phyloP scores from a whole-genome alignment of 2,888 invertebrate species.

The Dynastes tityus region DNA sequence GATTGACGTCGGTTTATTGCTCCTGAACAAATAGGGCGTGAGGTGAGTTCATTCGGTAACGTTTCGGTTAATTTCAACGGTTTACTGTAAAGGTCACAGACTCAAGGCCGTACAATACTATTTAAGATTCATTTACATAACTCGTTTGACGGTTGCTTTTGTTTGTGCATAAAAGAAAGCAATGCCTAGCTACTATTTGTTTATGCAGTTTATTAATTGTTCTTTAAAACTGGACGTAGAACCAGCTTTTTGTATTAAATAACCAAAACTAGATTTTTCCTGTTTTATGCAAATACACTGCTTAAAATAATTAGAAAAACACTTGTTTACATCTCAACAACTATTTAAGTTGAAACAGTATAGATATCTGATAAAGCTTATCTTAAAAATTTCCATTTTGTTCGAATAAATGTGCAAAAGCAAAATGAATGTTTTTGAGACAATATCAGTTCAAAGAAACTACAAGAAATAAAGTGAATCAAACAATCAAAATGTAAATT shows the following conservation, averaged over 20 bases:
- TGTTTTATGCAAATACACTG: too few relatives aligned
- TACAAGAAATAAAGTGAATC: too few relatives aligned
- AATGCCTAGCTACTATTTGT: neutral
- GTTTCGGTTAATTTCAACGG: slow-evolving; percentile 47
- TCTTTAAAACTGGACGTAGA: neutral
- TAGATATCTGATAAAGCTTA: too few relatives aligned
- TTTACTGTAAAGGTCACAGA: slow-evolving; percentile 43
- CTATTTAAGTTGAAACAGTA: too few relatives aligned
- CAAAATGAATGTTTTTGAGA: too few relatives aligned
- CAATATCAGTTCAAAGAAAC: too few relatives aligned
- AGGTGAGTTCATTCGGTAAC: slow-evolving; percentile 34
- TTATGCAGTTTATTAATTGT: neutral
- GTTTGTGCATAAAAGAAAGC: slow-evolving; percentile 17
- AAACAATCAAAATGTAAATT: too few relatives aligned
- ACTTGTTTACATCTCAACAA: too few relatives aligned
- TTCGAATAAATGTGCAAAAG: too few relatives aligned
- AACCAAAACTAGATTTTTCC: too few relatives aligned
- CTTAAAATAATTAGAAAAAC: too few relatives aligned
- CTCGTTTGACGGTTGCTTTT: slow-evolving; percentile 26
- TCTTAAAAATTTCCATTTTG: too few relatives aligned
- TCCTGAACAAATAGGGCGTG: slow-evolving; percentile 32
- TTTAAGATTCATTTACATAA: slow-evolving; percentile 48
- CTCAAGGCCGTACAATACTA: slow-evolving; percentile 39
- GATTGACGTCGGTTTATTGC: slow-evolving; percentile 32
- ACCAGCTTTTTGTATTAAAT: neutral